These are phyloP conservation scores for Rhynchomys soricoides DNA, from an alignment of 2,113 vertebrate genomes.

Conservation along the genomic window DNA sequence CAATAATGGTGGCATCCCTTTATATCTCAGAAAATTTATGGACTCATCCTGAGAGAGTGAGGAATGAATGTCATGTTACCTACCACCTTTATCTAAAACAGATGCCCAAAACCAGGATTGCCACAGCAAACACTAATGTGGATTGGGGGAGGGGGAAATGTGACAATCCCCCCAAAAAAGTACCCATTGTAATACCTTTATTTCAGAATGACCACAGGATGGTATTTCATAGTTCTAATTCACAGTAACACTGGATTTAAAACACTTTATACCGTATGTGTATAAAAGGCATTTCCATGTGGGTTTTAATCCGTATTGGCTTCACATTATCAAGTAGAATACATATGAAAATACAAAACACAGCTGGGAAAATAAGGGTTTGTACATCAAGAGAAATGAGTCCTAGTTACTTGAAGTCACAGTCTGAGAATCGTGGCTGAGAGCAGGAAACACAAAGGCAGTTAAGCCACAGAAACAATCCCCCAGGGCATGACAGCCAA, in stretches of 20 bases:
- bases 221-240: constrained; percentile 31
- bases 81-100: background rate
- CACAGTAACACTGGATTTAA: constrained; percentile 48
- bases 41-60: background rate
- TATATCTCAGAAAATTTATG: background rate
- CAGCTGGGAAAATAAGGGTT: background rate
- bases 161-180: background rate
- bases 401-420: background rate
- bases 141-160: background rate
- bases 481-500: background rate
- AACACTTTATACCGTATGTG: background rate
- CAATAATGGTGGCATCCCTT: background rate
- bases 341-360: constrained; percentile 13
- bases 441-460: background rate
- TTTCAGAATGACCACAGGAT: constrained; percentile 48
- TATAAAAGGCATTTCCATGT: constrained; percentile 27
- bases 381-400: constrained; percentile 5
- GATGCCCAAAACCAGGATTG: background rate
- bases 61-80: background rate
- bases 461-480: background rate
- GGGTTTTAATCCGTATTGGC: constrained; percentile 14
- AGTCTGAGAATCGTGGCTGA: background rate
- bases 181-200: constrained; percentile 60
- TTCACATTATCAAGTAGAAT: constrained; percentile 7
- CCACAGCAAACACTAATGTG: background rate